Evolutionary conservation across 2,797 vertebrate genomes (phyloP).

Genomic region (Anguilla anguilla): DNA sequence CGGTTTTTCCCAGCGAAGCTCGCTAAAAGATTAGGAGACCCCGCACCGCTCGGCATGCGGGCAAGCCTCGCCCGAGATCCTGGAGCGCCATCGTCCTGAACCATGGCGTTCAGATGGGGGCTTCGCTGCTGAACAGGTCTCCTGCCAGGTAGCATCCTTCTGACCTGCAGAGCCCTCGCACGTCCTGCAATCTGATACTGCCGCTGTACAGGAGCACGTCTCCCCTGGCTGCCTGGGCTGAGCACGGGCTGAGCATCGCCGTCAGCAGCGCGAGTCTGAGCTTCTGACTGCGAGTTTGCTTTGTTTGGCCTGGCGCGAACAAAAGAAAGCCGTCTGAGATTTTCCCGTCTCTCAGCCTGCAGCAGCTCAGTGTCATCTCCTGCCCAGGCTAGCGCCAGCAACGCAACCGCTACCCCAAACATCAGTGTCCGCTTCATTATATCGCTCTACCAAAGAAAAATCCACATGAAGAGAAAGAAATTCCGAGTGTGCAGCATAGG

Average conservation of each 20-base stretch:
- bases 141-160: slow-evolving; percentile 46
- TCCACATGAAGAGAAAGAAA: background rate
- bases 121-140: slow-evolving; percentile 52
- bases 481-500: background rate
- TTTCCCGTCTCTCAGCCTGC: slow-evolving; percentile 40
- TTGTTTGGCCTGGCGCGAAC: slow-evolving; percentile 43
- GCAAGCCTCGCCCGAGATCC: slow-evolving; percentile 55
- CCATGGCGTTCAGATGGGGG: slow-evolving; percentile 56
- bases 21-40: slow-evolving; percentile 79
- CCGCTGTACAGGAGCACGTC: slow-evolving; percentile 49
- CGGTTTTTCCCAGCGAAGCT: slow-evolving; percentile 83
- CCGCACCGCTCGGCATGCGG: slow-evolving; percentile 67
- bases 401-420: slow-evolving; percentile 57
- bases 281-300: slow-evolving; percentile 37
- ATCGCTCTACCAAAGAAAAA: slow-evolving; percentile 12
- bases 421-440: slow-evolving; percentile 70
- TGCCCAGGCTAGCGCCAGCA: slow-evolving; percentile 66
- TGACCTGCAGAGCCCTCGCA: slow-evolving; percentile 36
- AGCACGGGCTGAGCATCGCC: slow-evolving; percentile 37
- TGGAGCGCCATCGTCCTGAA: slow-evolving; percentile 65
- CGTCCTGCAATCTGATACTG: slow-evolving; percentile 33
- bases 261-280: slow-evolving; percentile 42
- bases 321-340: slow-evolving; percentile 47
- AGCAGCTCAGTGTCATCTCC: slow-evolving; percentile 58
- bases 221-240: slow-evolving; percentile 51